These are phyloP conservation scores for Archips crataeganus DNA, from an alignment of 2,888 invertebrate species.

Conservation along the genomic window DNA sequence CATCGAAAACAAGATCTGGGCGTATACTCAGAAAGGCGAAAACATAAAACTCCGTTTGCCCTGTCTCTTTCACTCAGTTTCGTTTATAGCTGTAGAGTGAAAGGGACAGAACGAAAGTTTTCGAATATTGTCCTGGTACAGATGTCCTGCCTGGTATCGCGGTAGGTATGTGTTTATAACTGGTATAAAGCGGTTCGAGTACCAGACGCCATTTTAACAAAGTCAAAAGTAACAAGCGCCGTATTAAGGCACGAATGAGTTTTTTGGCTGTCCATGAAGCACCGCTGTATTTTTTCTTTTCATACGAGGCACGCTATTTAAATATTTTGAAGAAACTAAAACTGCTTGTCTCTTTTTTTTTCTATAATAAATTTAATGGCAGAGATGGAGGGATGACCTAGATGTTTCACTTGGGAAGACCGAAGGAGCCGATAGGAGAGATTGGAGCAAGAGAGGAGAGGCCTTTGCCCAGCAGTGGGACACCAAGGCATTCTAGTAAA, in stretches of 20 bases:
- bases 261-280: neutral
- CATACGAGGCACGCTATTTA: neutral
- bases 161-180: constrained; percentile 50
- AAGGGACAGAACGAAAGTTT: neutral
- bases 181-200: constrained; percentile 60
- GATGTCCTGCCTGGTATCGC: neutral
- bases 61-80: constrained; percentile 12
- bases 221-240: constrained; percentile 1
- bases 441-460: too few species aligned
- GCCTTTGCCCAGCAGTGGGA: too few species aligned
- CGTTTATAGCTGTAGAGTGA: neutral
- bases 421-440: too few species aligned
- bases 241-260: neutral
- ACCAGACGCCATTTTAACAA: constrained; percentile 61
- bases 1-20: constrained; percentile 56
- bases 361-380: neutral
- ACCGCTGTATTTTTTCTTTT: neutral
- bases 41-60: neutral
- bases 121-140: neutral
- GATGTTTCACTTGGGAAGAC: too few species aligned
- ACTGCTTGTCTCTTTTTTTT: too few species aligned
- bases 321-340: neutral
- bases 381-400: too few species aligned
- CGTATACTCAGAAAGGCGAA: constrained; percentile 35
- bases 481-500: too few species aligned